Base-by-base conservation (phyloP, 2,888 invertebrate species). In the Cyaniris semiargus region DNA sequence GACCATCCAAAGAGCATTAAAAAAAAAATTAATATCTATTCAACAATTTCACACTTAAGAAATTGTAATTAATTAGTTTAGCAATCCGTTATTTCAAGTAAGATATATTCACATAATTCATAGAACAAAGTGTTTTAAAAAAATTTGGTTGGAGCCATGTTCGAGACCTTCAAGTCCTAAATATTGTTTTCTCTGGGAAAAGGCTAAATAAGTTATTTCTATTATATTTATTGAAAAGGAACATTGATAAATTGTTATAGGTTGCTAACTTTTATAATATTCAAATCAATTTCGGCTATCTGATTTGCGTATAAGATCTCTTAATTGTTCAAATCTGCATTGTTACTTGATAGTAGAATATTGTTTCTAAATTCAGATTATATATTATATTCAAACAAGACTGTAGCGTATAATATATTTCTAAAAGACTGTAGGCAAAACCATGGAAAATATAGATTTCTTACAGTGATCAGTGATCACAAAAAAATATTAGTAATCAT, bases 321-420 rank as follows among this genome's bases (percentile, higher is more conserved):
- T 53, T 18, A 1, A 53, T 4, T 53, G 18, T 6, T 58, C 23
- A 60, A 60, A 66, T 66, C 66, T 15, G 66, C 15, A 31, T 66
- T 66, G 4, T 66, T 66, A 31, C 13, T 27, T 66, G 66, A 31
- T 31, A 66, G 66, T 66, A 66, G 66, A 66, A 66, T 66, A 66
- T 66, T 31, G 66, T 66, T 66, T 31, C 66, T 66, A 66, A 66
- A 66, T 31, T 66, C 27, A 27, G 27, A 15, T 23, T 15, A 15
- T 15, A 15, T 66, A 66, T 38, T 10, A 38, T 13, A 66, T 66
- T 27, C 66, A 66, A 66, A 66, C 5, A 66, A 66, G 66, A 66
- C 66, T 66, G 66, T 31, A 66, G 66, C 6, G 27, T 66, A 4
- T n/a, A 15, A 21, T 6, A 27, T n/a, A 23, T 60, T 60, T 15